These are phyloP conservation scores for Leucoraja erinaceus DNA, from an alignment of 2,113 vertebrate genomes.

Conservation along the genomic window DNA sequence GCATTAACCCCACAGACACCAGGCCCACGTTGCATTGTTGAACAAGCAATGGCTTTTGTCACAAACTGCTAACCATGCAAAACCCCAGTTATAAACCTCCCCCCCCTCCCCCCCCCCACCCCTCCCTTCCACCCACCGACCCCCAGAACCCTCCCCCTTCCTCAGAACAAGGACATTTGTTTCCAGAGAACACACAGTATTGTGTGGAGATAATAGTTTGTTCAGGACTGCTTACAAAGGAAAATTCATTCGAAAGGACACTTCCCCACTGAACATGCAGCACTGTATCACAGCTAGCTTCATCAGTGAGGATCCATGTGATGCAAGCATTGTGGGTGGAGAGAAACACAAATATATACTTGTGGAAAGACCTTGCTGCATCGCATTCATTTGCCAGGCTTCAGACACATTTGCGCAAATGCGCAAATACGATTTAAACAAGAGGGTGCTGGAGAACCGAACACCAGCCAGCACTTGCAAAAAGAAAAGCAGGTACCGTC, in stretches of 20 bases:
- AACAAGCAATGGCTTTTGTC: neutral
- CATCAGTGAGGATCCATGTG: neutral
- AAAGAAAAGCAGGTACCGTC: too few species aligned
- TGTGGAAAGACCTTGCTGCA: neutral
- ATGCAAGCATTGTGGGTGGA: neutral
- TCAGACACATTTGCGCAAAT: neutral
- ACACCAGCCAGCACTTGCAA: too few species aligned
- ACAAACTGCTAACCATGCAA: neutral
- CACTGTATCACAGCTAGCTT: neutral
- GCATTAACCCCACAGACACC: neutral
- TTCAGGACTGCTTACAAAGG: neutral
- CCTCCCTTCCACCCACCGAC: too few species aligned
- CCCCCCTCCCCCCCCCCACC: too few species aligned
- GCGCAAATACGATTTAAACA: neutral
- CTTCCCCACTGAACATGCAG: neutral
- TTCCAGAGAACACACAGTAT: neutral
- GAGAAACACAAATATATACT: neutral
- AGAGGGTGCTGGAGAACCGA: too few species aligned
- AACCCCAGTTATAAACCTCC: neutral
- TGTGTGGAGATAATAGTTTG: neutral
- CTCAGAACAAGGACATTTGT: neutral
- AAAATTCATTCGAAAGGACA: neutral
- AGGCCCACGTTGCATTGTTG: neutral
- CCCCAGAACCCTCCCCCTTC: neutral
- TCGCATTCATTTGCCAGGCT: neutral